phyloP scores from a whole-genome alignment of 1,140 invertebrate species.

The Nilaparvata lugens region DNA sequence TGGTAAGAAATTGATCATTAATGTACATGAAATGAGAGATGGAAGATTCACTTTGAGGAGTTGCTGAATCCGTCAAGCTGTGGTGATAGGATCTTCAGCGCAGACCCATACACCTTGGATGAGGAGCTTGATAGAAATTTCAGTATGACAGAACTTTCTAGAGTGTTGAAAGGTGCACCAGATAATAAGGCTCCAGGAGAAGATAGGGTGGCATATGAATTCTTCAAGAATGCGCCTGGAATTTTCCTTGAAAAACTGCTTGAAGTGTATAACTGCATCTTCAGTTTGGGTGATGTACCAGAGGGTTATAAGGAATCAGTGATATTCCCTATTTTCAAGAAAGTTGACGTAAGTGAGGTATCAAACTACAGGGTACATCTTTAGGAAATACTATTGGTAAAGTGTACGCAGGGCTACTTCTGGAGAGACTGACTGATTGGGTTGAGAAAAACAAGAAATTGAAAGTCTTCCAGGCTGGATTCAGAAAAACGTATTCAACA shows the following conservation, averaged over 20 bases:
- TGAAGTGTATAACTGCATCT: not conserved
- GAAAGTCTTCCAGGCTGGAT: conserved; percentile 27
- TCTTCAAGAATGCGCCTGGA: conserved; percentile 4
- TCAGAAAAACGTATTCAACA: conserved; percentile 20
- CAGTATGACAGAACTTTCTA: not conserved
- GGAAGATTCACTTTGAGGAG: not conserved
- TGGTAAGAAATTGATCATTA: not conserved
- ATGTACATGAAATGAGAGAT: not conserved
- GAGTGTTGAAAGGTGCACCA: not conserved
- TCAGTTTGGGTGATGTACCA: not conserved
- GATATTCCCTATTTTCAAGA: conserved; percentile 17
- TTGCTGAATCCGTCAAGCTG: not conserved
- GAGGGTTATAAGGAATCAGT: not conserved
- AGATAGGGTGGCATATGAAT: conserved; percentile 13
- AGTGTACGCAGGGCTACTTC: conserved; percentile 23
- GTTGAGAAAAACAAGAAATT: conserved; percentile 18
- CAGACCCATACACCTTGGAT: not conserved
- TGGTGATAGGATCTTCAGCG: not conserved
- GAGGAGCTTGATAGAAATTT: not conserved
- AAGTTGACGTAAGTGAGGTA: conserved; percentile 21
- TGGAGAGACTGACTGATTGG: conserved; percentile 21
- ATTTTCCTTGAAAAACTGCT: conserved; percentile 4
- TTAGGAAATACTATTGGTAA: conserved; percentile 24
- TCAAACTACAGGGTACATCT: conserved; percentile 26
- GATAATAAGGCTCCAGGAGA: conserved; percentile 9